Conservation (phyloP, 2,797 vertebrate genomes). For the Epinephelus coioides region DNA sequence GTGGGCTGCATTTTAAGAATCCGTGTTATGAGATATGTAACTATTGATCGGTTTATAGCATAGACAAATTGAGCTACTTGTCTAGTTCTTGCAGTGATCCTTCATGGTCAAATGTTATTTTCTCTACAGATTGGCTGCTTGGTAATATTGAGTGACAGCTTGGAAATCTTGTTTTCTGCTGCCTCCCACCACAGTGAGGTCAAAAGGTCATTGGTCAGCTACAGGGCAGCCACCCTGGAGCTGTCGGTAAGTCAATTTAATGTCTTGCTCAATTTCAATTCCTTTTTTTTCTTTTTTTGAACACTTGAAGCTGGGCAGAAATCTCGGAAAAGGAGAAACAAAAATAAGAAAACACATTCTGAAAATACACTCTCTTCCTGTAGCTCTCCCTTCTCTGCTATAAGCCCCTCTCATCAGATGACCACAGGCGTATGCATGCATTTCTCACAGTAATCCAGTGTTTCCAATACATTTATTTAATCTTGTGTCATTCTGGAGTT, state of each 20-base stretch:
- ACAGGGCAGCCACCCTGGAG: not conserved
- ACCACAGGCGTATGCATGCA: no score
- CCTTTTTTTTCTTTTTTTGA: not conserved
- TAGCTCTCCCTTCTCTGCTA: no score
- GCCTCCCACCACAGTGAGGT: not conserved
- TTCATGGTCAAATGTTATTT: constrained; percentile 1
- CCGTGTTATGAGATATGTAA: not conserved
- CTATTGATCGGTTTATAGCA: constrained; percentile 29
- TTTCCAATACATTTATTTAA: no score
- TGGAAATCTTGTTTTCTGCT: not conserved
- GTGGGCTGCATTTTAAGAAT: constrained; percentile 10
- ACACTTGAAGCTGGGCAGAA: no score
- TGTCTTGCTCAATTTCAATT: not conserved
- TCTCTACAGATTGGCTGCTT: not conserved
- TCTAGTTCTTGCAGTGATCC: not conserved
- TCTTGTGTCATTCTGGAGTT: no score
- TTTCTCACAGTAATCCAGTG: no score
- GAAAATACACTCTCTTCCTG: no score
- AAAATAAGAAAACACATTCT: no score
- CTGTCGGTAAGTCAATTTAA: not conserved
- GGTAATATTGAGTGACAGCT: not conserved
- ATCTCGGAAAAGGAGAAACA: no score
- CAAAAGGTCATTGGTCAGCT: constrained; percentile 18
- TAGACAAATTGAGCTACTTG: constrained; percentile 27
- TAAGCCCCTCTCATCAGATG: no score